Conservation (phyloP, 2,113 vertebrate genomes). For the Stigmatopora nigra region DNA sequence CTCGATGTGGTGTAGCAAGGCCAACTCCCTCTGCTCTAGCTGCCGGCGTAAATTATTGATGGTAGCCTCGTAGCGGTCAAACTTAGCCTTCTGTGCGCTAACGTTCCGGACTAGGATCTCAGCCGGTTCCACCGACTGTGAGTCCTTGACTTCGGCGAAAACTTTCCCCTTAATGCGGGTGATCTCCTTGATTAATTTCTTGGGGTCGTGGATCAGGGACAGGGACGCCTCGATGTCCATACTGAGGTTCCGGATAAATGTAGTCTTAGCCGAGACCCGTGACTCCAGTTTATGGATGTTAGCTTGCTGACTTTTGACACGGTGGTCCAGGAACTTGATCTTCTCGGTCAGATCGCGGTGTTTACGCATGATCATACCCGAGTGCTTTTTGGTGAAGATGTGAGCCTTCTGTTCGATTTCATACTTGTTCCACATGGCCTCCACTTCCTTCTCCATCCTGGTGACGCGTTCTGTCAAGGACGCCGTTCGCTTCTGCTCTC, state of each 20-base stretch:
- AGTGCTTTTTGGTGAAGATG: slow-evolving; percentile 1
- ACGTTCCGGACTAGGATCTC: background rate
- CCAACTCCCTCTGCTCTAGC: background rate
- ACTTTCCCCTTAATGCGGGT: background rate
- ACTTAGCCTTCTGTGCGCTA: background rate
- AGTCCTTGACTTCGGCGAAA: background rate
- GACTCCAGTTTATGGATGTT: background rate
- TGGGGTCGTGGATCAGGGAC: slow-evolving; percentile 1
- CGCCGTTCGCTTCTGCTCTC: background rate
- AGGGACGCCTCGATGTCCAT: slow-evolving; percentile 1
- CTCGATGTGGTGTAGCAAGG: background rate
- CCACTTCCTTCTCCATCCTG: background rate
- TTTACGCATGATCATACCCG: background rate
- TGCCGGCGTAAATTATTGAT: background rate
- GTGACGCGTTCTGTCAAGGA: background rate
- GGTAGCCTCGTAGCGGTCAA: background rate
- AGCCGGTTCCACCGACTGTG: too few relatives aligned
- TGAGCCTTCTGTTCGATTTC: slow-evolving; percentile 5
- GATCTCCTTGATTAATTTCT: slow-evolving; percentile 5
- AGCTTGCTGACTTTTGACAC: background rate
- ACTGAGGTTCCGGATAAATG: slow-evolving; percentile 4
- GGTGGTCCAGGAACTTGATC: background rate
- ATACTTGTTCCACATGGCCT: slow-evolving; percentile 4
- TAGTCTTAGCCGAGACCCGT: background rate
- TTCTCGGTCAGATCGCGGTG: background rate